Conservation (phyloP, 2,888 invertebrate genomes). For the Himalopsyche anomala region DNA sequence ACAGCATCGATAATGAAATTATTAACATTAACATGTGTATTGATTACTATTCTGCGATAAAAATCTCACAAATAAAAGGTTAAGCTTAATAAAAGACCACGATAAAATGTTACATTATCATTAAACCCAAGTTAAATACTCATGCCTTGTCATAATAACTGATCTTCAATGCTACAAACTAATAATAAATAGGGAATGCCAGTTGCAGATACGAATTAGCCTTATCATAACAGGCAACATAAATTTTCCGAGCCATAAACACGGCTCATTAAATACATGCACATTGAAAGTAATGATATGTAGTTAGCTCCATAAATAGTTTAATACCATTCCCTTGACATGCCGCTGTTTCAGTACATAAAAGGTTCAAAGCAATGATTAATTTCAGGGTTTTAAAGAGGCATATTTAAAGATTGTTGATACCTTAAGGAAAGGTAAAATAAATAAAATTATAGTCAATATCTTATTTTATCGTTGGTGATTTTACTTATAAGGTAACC, state of each 20-base stretch:
- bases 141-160: neutral
- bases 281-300: neutral
- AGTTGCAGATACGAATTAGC: neutral
- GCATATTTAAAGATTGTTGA: too few relatives aligned
- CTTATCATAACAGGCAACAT: conserved; percentile 17
- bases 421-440: too few relatives aligned
- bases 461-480: too few relatives aligned
- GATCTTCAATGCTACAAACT: neutral
- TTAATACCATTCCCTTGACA: conserved; percentile 3
- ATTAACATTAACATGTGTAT: neutral
- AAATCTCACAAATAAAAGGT: neutral
- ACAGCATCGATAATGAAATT: neutral
- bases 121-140: neutral
- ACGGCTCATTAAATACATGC: conserved; percentile 17
- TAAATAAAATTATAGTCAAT: too few relatives aligned
- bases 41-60: conserved; percentile 12
- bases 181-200: neutral
- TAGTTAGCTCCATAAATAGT: neutral
- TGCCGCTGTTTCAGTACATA: neutral
- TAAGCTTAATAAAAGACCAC: neutral
- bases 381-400: neutral
- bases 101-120: conserved; percentile 37
- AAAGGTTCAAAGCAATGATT: neutral
- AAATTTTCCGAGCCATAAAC: conserved; percentile 12
- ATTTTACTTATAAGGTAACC: too few relatives aligned